These are phyloP conservation scores for Catocala fraxini DNA, from an alignment of 2,888 invertebrate species.

Conservation along the genomic window DNA sequence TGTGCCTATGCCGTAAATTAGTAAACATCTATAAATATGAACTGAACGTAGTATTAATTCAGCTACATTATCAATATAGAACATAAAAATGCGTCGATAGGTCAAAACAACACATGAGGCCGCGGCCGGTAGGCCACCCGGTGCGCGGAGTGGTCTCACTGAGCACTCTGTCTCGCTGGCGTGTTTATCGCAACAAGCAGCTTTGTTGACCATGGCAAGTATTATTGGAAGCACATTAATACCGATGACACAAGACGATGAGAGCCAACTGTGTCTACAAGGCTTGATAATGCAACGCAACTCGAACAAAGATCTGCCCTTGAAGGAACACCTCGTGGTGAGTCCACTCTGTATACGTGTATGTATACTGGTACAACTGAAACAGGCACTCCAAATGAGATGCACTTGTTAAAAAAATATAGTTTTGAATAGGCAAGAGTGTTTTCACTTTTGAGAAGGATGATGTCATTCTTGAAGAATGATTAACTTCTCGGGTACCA, in stretches of 20 bases:
- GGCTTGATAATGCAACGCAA: conserved; percentile 71
- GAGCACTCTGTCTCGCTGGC: conserved; percentile 68
- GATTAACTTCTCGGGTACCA: conserved; percentile 4
- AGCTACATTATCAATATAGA: conserved; percentile 18
- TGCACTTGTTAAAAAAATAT: conserved; percentile 58
- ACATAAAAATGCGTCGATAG: conserved; percentile 38
- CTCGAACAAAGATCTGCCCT: conserved; percentile 80
- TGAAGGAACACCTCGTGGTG: conserved; percentile 64
- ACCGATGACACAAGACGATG: conserved; percentile 85
- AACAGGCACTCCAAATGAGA: conserved; percentile 57
- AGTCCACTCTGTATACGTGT: conserved; percentile 41
- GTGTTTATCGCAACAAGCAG: conserved; percentile 75
- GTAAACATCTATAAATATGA: too few species aligned
- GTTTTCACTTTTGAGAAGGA: conserved; percentile 11
- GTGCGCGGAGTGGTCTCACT: conserved; percentile 83
- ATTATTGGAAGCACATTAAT: conserved; percentile 83
- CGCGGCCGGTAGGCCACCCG: conserved; percentile 58
- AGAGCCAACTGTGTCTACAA: conserved; percentile 85
- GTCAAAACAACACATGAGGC: conserved; percentile 36
- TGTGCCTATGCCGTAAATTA: too few species aligned
- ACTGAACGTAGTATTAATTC: too few species aligned
- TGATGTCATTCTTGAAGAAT: conserved; percentile 24
- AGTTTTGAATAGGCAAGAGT: conserved; percentile 46
- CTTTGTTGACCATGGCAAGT: conserved; percentile 80
- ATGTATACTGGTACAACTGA: conserved; percentile 26